A percentile compares a stretch with the other conserved stretches of the same genome.
These are phyloP conservation scores for Nephrotoma flavescens DNA, from an alignment of 2,888 invertebrate genomes.

Conservation along the genomic window DNA sequence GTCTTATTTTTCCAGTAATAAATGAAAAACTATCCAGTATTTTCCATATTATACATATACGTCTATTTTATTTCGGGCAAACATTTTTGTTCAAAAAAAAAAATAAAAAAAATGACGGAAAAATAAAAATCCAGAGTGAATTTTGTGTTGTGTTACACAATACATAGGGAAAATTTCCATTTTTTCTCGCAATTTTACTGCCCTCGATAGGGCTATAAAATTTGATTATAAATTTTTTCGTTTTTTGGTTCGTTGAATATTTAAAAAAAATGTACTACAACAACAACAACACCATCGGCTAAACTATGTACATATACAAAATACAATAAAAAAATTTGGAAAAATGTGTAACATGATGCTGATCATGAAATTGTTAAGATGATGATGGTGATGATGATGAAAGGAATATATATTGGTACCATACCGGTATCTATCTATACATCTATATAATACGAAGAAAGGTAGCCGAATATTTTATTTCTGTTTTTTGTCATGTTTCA, in stretches of 20 bases:
- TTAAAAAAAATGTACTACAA: not conserved
- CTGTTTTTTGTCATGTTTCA: not conserved
- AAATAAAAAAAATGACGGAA: not conserved
- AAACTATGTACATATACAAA: not conserved
- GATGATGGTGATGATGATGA: not conserved
- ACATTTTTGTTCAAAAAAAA: not conserved
- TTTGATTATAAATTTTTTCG: not conserved
- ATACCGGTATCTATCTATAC: not conserved
- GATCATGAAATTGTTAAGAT: not conserved
- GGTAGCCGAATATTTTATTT: not conserved
- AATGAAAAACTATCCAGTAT: not conserved
- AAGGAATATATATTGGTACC: not conserved
- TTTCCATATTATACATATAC: not conserved
- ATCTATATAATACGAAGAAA: not conserved
- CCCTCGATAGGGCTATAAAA: constrained; percentile 4
- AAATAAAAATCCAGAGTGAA: not conserved
- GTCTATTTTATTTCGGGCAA: not conserved
- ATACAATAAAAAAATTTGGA: not conserved
- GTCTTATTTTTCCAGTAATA: not conserved
- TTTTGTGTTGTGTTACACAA: not conserved
- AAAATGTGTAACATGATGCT: not conserved
- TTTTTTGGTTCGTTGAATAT: not conserved
- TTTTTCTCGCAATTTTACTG: constrained; percentile 2
- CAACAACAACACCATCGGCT: not conserved
- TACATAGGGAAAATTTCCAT: not conserved